phyloP scores from a whole-genome alignment of 2,888 invertebrate species.

The Tenthredo livida region DNA sequence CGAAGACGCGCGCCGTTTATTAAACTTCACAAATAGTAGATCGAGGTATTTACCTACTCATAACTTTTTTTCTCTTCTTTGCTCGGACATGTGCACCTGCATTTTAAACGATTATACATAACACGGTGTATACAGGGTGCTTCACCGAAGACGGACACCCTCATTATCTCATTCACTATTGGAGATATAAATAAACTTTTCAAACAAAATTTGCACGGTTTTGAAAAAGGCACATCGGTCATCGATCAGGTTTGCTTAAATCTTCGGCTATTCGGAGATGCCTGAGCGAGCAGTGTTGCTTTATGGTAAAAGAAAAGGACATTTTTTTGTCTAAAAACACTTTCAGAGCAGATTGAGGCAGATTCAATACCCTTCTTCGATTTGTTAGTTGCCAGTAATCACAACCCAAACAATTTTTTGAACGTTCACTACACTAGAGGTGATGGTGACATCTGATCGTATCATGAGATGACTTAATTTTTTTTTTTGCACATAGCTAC shows the following conservation, averaged over 20 bases:
- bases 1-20: neutral
- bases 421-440: too few species aligned
- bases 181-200: neutral
- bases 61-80: neutral
- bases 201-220: neutral
- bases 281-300: neutral
- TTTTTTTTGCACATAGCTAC: neutral
- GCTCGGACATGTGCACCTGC: slow-evolving; percentile 21
- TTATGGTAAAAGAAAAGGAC: neutral
- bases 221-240: neutral
- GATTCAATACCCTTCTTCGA: too few species aligned
- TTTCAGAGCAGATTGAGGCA: too few species aligned
- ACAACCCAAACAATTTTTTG: too few species aligned
- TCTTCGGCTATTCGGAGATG: neutral
- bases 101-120: neutral
- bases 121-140: neutral
- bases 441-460: too few species aligned
- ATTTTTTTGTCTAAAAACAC: neutral
- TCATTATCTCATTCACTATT: neutral
- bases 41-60: neutral
- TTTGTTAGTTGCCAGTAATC: too few species aligned
- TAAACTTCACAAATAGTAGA: neutral
- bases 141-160: neutral
- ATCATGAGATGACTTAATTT: neutral
- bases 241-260: neutral